Percentiles rank a stretch among this genome's conserved stretches.
Evolutionary conservation across 2,797 vertebrate species (phyloP).

Genomic region (Octomys mimax): DNA sequence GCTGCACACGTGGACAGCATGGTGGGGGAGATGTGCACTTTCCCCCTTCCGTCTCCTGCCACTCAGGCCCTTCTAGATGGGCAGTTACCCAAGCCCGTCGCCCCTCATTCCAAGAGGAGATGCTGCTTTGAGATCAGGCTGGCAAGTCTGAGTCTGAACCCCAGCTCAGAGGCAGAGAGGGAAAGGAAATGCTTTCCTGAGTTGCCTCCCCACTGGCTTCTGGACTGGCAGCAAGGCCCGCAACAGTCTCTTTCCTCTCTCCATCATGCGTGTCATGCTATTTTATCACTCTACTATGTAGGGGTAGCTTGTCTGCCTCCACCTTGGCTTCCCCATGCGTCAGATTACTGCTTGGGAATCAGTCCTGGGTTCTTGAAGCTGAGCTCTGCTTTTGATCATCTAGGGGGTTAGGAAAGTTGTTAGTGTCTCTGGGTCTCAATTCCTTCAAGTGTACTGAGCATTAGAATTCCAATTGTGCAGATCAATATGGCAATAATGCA

Average conservation of each 20-base stretch:
- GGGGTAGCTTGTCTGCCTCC: not conserved
- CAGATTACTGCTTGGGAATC: not conserved
- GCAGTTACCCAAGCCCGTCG: not conserved
- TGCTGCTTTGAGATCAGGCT: not conserved
- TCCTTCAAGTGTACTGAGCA: not conserved
- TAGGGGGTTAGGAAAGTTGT: not conserved
- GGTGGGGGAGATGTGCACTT: not conserved
- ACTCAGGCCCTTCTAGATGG: not conserved
- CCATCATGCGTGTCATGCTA: not conserved
- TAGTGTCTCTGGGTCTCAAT: not conserved
- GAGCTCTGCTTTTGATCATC: not conserved
- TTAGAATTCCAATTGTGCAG: not conserved
- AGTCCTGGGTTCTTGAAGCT: not conserved
- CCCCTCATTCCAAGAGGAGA: not conserved
- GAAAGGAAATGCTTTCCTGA: not conserved
- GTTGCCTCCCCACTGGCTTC: not conserved
- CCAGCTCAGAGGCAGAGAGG: not conserved
- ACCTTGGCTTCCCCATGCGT: not conserved
- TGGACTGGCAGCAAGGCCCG: not conserved
- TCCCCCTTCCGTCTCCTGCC: not conserved
- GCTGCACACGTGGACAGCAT: rapidly evolving
- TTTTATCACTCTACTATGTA: not conserved
- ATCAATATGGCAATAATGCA: not conserved
- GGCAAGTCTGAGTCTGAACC: not conserved
- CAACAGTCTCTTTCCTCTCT: not conserved